phyloP scores from a whole-genome alignment of 2,888 invertebrate genomes.

The Bombyx huttoni region DNA sequence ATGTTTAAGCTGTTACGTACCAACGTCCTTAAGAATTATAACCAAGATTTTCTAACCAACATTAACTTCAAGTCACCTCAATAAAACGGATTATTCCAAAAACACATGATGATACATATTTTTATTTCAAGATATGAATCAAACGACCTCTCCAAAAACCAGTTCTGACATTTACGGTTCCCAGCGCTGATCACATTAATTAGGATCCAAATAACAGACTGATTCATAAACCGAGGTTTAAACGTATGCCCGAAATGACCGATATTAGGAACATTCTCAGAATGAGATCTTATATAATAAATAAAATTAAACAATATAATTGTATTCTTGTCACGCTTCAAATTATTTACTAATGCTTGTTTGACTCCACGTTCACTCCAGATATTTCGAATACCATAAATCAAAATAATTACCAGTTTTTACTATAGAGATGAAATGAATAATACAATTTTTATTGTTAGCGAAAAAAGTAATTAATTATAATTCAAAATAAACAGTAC shows the following conservation, averaged over 20 bases:
- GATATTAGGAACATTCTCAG: background rate
- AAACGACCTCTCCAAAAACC: conserved; percentile 12
- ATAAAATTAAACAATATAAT: background rate
- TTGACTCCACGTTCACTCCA: too few relatives aligned
- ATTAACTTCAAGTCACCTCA: background rate
- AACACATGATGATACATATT: background rate
- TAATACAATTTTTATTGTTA: too few relatives aligned
- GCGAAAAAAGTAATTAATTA: background rate
- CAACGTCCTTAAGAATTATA: too few relatives aligned
- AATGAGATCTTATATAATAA: background rate
- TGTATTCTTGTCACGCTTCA: too few relatives aligned
- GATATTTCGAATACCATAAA: too few relatives aligned
- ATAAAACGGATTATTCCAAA: background rate
- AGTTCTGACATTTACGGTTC: conserved; percentile 11
- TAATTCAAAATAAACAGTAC: background rate
- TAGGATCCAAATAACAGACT: conserved; percentile 22
- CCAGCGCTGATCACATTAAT: conserved; percentile 20
- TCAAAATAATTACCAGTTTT: too few relatives aligned
- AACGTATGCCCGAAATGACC: conserved; percentile 4
- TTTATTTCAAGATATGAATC: background rate
- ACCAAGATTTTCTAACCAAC: too few relatives aligned
- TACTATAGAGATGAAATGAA: too few relatives aligned
- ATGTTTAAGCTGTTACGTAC: too few relatives aligned
- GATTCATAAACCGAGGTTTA: conserved; percentile 11
- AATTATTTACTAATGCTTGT: too few relatives aligned